phyloP scores from a whole-genome alignment of 2,113 vertebrate species.

The Pleuronectes platessa region DNA sequence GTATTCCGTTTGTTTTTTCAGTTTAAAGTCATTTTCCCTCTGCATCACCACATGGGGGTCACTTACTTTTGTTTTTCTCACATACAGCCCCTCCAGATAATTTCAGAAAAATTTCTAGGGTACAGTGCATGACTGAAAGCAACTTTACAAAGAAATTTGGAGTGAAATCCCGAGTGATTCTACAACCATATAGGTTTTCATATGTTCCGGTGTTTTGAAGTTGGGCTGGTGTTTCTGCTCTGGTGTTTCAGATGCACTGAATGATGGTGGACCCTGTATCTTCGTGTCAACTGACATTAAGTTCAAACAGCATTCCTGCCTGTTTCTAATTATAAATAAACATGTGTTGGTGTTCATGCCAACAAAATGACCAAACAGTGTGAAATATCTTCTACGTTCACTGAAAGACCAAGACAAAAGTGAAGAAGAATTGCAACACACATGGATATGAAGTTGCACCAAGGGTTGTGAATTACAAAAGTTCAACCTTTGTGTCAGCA shows the following conservation, averaged over 20 bases:
- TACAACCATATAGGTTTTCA: not conserved
- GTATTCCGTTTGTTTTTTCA: too few species aligned
- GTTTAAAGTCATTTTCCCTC: too few species aligned
- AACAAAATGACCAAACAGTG: conserved; percentile 15
- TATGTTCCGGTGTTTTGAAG: not conserved
- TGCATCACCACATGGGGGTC: too few species aligned
- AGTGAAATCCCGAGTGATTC: too few species aligned
- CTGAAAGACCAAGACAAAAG: conserved; percentile 13
- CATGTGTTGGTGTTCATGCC: conserved; percentile 1
- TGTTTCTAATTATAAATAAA: conserved; percentile 29
- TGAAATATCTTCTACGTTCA: conserved; percentile 9
- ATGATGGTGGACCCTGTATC: conserved; percentile 12
- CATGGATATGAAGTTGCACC: not conserved
- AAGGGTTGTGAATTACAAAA: conserved; percentile 5
- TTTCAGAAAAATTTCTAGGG: too few species aligned
- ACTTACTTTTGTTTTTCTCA: too few species aligned
- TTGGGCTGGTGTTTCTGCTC: not conserved
- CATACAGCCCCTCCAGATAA: too few species aligned
- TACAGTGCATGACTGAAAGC: too few species aligned
- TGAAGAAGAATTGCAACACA: not conserved
- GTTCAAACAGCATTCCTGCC: conserved; percentile 21
- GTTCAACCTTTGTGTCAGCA: conserved; percentile 8
- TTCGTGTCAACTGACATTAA: conserved; percentile 11
- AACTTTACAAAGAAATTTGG: too few species aligned
- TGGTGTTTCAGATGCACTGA: not conserved